A percentile compares a stretch with the other conserved stretches of the same genome.
Conservation (phyloP, 2,113 vertebrate genomes). For the Thryonomys swinderianus region DNA sequence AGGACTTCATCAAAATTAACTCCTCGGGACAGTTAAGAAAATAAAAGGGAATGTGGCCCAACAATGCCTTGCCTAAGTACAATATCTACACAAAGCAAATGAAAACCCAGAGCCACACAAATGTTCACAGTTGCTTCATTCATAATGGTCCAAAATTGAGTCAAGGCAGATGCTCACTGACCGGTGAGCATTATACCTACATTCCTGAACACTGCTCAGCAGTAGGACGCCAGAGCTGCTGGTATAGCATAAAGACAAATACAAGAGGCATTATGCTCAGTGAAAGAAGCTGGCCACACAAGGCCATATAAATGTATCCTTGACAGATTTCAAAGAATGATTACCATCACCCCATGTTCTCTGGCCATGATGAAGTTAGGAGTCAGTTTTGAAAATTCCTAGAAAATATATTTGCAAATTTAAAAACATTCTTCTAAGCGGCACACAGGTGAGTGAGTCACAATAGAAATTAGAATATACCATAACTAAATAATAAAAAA, state of each 20-base stretch:
- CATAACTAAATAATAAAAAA: not conserved
- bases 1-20: conserved; percentile 25
- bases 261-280: not conserved
- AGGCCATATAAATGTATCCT: not conserved
- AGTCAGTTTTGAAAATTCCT: conserved; percentile 23
- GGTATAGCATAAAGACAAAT: not conserved
- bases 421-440: conserved; percentile 38
- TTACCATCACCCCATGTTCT: not conserved
- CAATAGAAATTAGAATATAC: conserved; percentile 10
- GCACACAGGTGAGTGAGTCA: conserved; percentile 35
- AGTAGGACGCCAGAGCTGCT: conserved; percentile 4
- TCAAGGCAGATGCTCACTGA: not conserved
- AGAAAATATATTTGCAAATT: conserved; percentile 49
- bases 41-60: not conserved
- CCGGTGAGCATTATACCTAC: not conserved
- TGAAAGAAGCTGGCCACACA: conserved; percentile 23
- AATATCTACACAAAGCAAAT: conserved; percentile 1
- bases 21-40: conserved; percentile 30
- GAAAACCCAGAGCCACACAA: conserved; percentile 1
- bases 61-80: not conserved
- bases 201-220: not conserved
- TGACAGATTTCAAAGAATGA: not conserved
- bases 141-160: not conserved
- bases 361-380: not conserved
- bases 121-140: not conserved